phyloP scores from a whole-genome alignment of 2,797 vertebrate genomes.

The Pangasius macronema region DNA sequence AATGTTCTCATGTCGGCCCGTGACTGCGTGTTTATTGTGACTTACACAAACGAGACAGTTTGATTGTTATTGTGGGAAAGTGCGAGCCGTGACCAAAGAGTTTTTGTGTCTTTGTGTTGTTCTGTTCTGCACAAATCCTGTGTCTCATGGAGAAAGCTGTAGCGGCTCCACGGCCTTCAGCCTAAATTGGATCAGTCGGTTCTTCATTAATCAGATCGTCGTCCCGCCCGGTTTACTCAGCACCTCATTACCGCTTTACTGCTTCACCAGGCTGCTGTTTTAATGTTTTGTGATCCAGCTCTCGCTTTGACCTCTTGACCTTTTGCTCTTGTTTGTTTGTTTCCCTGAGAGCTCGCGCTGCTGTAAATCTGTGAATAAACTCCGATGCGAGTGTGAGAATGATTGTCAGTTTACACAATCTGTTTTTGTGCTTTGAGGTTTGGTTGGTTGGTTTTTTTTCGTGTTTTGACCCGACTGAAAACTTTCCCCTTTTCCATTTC shows the following conservation, averaged over 20 bases:
- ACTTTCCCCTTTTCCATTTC: not conserved
- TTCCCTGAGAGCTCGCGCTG: not conserved
- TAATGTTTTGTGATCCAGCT: not conserved
- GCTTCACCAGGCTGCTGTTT: not conserved
- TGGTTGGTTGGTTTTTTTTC: not conserved
- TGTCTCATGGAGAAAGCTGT: conserved; percentile 32
- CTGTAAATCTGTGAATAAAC: not conserved
- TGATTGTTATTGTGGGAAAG: conserved; percentile 44
- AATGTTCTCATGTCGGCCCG: conserved; percentile 31
- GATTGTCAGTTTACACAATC: conserved; percentile 28
- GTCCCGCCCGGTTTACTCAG: conserved; percentile 11
- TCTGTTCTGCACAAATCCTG: conserved; percentile 7
- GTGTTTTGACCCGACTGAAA: not conserved
- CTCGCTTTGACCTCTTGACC: not conserved
- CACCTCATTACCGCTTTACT: not conserved
- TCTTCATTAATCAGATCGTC: not conserved
- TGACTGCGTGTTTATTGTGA: conserved; percentile 39
- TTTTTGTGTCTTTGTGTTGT: conserved; percentile 37
- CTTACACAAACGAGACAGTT: conserved; percentile 31
- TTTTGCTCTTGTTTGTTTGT: not conserved
- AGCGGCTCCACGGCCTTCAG: not conserved
- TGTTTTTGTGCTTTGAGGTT: conserved; percentile 19
- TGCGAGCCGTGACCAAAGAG: conserved; percentile 7
- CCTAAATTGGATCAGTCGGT: not conserved
- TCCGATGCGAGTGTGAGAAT: not conserved